Evolutionary conservation across 2,797 vertebrate genomes (phyloP).

Genomic region (Danio albolineatus): DNA sequence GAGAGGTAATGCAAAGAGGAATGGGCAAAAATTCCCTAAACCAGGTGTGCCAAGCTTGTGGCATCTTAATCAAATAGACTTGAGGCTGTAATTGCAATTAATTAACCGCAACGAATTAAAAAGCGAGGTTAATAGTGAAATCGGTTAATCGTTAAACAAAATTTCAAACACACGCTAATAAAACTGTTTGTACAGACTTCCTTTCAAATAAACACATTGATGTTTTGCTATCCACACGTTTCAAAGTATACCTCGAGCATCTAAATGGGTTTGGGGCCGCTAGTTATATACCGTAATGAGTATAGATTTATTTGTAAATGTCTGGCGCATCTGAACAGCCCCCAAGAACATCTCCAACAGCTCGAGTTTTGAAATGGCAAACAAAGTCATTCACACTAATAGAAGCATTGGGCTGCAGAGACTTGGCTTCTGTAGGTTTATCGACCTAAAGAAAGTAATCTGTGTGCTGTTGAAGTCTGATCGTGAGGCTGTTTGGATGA

Average conservation of each 20-base stretch:
- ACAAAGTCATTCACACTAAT: slow-evolving; percentile 36
- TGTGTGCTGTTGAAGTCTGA: slow-evolving; percentile 2
- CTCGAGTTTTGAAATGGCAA: slow-evolving; percentile 33
- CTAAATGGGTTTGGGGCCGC: not conserved
- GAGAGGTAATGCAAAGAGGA: too few relatives aligned
- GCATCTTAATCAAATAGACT: too few relatives aligned
- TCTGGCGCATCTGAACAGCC: slow-evolving; percentile 11
- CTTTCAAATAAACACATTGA: not conserved
- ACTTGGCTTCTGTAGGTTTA: slow-evolving; percentile 12
- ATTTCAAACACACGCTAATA: not conserved
- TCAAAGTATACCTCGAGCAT: not conserved
- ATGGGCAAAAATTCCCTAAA: too few relatives aligned
- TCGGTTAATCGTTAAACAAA: not conserved
- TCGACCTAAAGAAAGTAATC: slow-evolving; percentile 33
- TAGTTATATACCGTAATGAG: slow-evolving; percentile 20
- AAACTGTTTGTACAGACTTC: not conserved
- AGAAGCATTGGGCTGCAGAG: slow-evolving; percentile 39
- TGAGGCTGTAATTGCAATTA: too few relatives aligned
- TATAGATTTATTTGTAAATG: slow-evolving; percentile 37
- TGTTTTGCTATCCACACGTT: not conserved
- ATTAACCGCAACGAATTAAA: too few relatives aligned
- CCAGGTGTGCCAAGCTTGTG: too few relatives aligned
- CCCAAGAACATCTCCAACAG: slow-evolving; percentile 17
- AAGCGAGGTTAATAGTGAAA: too few relatives aligned
- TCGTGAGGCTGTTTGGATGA: slow-evolving; percentile 25